Evolutionary conservation across 2,113 vertebrate genomes (phyloP).

Genomic region (Cyprinodon brontotheroides): DNA sequence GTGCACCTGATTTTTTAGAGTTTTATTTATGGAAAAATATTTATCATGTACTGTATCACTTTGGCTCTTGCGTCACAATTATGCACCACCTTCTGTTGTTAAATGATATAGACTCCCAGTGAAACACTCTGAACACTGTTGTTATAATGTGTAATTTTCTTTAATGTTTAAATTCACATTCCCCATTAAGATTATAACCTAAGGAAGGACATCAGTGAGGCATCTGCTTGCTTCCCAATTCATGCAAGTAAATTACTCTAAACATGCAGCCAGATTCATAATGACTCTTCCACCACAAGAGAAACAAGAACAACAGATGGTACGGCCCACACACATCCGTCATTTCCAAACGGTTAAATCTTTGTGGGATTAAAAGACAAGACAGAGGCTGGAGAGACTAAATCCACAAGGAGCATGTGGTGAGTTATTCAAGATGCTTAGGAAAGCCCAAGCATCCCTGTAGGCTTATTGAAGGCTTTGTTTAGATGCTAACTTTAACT

Average conservation of each 20-base stretch:
- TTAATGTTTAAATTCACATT: background rate
- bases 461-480: background rate
- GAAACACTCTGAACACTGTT: background rate
- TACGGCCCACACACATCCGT: slow-evolving; percentile 1
- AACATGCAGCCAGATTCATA: slow-evolving; percentile 9
- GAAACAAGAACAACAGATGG: slow-evolving; percentile 23
- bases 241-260: slow-evolving; percentile 5
- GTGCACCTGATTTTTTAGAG: too few species aligned
- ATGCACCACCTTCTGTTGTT: background rate
- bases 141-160: background rate
- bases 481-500: background rate
- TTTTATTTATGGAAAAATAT: too few species aligned
- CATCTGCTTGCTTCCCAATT: slow-evolving; percentile 17
- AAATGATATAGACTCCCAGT: background rate
- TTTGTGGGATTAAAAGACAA: slow-evolving; percentile 9
- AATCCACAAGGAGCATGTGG: slow-evolving; percentile 1
- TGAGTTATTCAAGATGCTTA: slow-evolving; percentile 12
- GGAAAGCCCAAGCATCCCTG: background rate
- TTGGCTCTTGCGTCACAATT: background rate
- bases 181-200: slow-evolving; percentile 6
- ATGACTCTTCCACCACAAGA: slow-evolving; percentile 12
- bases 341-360: slow-evolving; percentile 15
- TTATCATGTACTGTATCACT: too few species aligned
- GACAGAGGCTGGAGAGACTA: slow-evolving; percentile 10
- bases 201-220: slow-evolving; percentile 12